Evolutionary conservation across 2,888 invertebrate genomes (phyloP).

Genomic region (Micropterix aruncella): DNA sequence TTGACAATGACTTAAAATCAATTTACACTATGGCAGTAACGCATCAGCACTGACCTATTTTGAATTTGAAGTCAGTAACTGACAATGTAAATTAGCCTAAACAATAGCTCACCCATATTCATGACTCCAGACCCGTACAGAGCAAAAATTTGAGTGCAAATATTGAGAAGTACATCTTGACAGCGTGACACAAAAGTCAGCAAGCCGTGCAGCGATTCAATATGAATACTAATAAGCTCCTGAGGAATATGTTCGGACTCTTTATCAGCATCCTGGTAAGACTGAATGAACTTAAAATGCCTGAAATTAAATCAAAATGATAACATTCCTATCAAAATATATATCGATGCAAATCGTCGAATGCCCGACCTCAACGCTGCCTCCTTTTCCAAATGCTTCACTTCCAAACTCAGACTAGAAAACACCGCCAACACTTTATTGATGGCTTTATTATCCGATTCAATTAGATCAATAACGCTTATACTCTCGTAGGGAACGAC

Average conservation of each 20-base stretch:
- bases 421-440: constrained; percentile 69
- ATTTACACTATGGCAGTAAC: too few relatives aligned
- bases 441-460: constrained; percentile 71
- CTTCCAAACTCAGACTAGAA: constrained; percentile 65
- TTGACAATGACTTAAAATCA: too few relatives aligned
- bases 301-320: constrained; percentile 18
- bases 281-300: constrained; percentile 43
- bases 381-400: constrained; percentile 49
- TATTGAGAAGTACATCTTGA: constrained; percentile 54
- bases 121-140: constrained; percentile 40
- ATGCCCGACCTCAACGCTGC: constrained; percentile 42
- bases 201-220: constrained; percentile 47
- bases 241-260: constrained; percentile 18
- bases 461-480: constrained; percentile 52
- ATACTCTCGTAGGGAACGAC: constrained; percentile 45
- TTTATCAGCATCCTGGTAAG: constrained; percentile 49
- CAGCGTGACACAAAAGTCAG: constrained; percentile 55
- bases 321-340: constrained; percentile 1
- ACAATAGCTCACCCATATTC: constrained; percentile 26
- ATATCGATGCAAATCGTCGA: constrained; percentile 17
- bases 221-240: constrained; percentile 31
- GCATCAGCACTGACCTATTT: too few relatives aligned
- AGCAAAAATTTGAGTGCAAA: constrained; percentile 62
- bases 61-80: too few relatives aligned
- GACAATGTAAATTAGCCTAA: constrained; percentile 17